phyloP scores from a whole-genome alignment of 1,140 invertebrate species.

The Maconellicoccus hirsutus region DNA sequence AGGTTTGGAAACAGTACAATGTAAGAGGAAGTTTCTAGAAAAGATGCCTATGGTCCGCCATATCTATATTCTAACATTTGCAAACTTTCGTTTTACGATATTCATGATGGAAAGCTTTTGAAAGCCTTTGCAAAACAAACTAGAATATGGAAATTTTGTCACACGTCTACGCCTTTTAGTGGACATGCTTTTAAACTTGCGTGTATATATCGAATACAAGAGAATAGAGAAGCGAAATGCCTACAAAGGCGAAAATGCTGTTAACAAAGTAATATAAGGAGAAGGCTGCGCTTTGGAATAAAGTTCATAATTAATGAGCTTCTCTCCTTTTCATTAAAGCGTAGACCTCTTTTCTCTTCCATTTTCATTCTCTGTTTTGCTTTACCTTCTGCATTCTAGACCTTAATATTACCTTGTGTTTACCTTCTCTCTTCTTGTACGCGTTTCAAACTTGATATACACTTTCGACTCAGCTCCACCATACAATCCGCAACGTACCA shows the following conservation, averaged over 20 bases:
- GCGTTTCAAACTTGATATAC: conserved; percentile 9
- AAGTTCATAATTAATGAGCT: conserved; percentile 22
- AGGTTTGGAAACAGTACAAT: no score
- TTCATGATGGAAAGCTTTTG: not conserved
- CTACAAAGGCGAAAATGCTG: conserved; percentile 20
- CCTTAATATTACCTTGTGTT: not conserved
- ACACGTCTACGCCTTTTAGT: conserved; percentile 16
- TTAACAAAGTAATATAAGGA: conserved; percentile 21
- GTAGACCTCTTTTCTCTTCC: conserved; percentile 9
- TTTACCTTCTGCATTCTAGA: not conserved
- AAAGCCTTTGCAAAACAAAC: conserved; percentile 2
- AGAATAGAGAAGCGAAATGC: not conserved
- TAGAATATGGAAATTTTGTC: conserved; percentile 16
- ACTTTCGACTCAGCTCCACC: not conserved
- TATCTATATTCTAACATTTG: no score
- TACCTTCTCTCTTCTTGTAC: not conserved
- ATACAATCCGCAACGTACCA: conserved; percentile 12
- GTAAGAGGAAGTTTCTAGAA: no score
- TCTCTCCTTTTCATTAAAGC: conserved; percentile 21
- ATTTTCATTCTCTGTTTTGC: not conserved
- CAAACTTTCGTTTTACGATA: no score
- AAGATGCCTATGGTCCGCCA: no score
- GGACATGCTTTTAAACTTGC: conserved; percentile 13
- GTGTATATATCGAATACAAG: not conserved
- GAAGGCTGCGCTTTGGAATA: conserved; percentile 17